Evolutionary conservation across 2,113 vertebrate species (phyloP).

Genomic region (Poecile atricapillus): DNA sequence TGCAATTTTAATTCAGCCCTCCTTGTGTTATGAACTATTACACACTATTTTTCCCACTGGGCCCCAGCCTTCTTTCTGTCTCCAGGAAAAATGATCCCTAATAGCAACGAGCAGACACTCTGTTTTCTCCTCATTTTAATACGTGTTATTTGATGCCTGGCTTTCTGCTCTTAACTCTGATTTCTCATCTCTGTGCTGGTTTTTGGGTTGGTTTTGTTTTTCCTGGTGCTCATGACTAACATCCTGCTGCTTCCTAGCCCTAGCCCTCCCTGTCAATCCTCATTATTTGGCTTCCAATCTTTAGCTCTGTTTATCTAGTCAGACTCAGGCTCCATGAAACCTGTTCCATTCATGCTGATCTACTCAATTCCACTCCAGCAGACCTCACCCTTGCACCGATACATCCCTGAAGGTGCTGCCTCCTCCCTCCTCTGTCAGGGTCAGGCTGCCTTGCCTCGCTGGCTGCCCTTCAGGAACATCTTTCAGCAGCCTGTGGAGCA

Average conservation of each 20-base stretch:
- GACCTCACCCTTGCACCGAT: neutral
- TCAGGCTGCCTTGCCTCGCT: neutral
- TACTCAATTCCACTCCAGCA: neutral
- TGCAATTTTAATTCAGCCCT: neutral
- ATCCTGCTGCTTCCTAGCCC: neutral
- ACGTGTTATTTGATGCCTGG: neutral
- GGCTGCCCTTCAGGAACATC: neutral
- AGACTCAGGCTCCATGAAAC: neutral
- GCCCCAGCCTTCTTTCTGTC: neutral
- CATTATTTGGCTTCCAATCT: neutral
- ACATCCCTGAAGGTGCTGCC: neutral
- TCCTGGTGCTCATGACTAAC: neutral
- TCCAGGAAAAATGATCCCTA: neutral
- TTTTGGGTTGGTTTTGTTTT: neutral
- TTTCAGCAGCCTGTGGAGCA: neutral
- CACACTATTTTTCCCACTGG: neutral
- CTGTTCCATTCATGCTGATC: neutral
- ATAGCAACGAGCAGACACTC: neutral
- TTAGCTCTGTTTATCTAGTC: neutral
- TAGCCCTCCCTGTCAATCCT: neutral
- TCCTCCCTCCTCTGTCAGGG: neutral
- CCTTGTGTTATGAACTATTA: neutral
- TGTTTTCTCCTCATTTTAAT: neutral
- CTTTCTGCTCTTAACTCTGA: neutral
- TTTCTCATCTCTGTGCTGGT: neutral